Evolutionary conservation across 1,140 invertebrate species (phyloP).

Genomic region (Cotesia glomerata): DNA sequence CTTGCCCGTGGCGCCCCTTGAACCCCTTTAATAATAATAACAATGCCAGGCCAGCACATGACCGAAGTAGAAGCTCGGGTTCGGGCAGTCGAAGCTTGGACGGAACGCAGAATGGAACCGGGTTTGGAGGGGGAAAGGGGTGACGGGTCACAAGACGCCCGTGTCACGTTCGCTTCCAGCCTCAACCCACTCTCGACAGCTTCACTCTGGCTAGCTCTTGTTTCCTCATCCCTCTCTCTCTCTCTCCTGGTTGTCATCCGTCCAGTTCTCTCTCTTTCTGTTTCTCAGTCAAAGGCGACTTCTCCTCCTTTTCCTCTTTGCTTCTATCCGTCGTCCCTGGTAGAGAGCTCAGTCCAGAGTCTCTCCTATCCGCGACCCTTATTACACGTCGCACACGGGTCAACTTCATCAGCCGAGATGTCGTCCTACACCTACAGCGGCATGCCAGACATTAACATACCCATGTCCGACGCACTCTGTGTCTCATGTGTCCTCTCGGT

Average conservation of each 20-base stretch:
- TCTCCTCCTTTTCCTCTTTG: slow-evolving; percentile 1
- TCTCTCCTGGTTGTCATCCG: slow-evolving; percentile 44
- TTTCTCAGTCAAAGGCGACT: background rate
- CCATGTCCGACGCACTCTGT: slow-evolving; percentile 10
- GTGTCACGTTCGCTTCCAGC: slow-evolving; percentile 61
- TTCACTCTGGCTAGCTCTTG: slow-evolving; percentile 34
- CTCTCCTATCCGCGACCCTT: background rate
- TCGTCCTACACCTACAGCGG: slow-evolving; percentile 1
- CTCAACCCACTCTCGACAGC: slow-evolving; percentile 42
- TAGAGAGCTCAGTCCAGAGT: background rate
- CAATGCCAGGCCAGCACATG: slow-evolving; percentile 37
- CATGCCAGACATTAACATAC: slow-evolving; percentile 18
- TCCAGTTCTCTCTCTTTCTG: slow-evolving; percentile 12
- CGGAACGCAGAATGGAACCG: slow-evolving; percentile 17
- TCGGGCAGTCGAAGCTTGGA: slow-evolving; percentile 13
- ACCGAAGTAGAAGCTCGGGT: slow-evolving; percentile 48
- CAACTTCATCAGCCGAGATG: slow-evolving; percentile 22
- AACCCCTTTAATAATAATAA: slow-evolving; percentile 23
- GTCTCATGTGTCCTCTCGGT: slow-evolving; percentile 18
- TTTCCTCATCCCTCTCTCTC: slow-evolving; percentile 34
- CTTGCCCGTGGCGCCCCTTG: slow-evolving; percentile 1
- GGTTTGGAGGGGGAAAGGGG: slow-evolving; percentile 6
- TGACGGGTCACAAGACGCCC: slow-evolving; percentile 53
- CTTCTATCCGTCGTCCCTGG: slow-evolving; percentile 12
- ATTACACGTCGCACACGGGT: slow-evolving; percentile 22